These are phyloP conservation scores for Ptychobarbus kaznakovi DNA, from an alignment of 2,797 vertebrate genomes.

Conservation along the genomic window DNA sequence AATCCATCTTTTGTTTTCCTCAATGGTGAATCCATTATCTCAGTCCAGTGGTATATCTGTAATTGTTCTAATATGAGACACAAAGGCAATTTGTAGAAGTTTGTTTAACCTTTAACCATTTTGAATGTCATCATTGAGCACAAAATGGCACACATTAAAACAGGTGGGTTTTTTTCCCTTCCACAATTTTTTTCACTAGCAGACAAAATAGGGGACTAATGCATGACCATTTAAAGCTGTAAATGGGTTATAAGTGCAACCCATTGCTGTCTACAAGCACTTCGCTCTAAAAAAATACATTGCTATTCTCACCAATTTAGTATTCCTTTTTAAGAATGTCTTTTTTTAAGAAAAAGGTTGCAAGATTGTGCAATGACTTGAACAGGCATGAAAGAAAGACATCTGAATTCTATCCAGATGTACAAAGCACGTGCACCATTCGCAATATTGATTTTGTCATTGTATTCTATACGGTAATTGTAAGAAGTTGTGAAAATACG, in stretches of 20 bases:
- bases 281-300: conserved; percentile 12
- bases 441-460: neutral
- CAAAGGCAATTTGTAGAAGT: conserved; percentile 32
- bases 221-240: conserved; percentile 34
- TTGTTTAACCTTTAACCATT: conserved; percentile 38
- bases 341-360: neutral
- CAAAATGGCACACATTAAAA: conserved; percentile 28
- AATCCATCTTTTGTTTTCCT: neutral
- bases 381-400: neutral
- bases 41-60: neutral
- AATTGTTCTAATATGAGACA: conserved; percentile 12
- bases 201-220: conserved; percentile 11
- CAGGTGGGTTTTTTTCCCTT: neutral
- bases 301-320: neutral
- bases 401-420: neutral
- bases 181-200: conserved; percentile 8
- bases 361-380: conserved; percentile 1
- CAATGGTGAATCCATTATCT: conserved; percentile 13
- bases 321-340: neutral
- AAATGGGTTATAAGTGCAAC: conserved; percentile 41
- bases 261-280: conserved; percentile 28
- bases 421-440: neutral
- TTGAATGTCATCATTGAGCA: conserved; percentile 40
- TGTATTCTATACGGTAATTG: neutral
- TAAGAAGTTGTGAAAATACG: neutral